Base-by-base conservation (phyloP, 2,113 vertebrate species). In the Prochilodus magdalenae region DNA sequence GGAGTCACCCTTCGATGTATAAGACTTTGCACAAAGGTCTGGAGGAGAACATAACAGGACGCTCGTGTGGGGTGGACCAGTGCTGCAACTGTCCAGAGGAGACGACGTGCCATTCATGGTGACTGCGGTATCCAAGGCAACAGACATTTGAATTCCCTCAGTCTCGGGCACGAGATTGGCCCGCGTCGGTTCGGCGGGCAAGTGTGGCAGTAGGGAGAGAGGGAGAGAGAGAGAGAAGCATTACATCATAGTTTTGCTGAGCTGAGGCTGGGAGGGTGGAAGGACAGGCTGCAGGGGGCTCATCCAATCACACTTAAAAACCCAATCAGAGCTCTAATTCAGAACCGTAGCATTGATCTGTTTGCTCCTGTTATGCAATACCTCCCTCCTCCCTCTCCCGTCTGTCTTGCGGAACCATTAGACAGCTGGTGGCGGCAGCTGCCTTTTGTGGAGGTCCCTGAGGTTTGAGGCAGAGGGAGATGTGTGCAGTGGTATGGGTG, bases 181-280 rank as follows among this genome's bases (percentile, higher is more conserved):
- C 76, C 70, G 77, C 86, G 53, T 72, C 75, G 55, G 78, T 83
- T 80, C 44, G 67, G 83, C 44, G 65, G 83, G 79, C 81, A 89
- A 73, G 81, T 79, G 85, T 84, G 87, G 80, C 87, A 84, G 85
- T 79, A 85, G 79, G 77, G 89, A 47, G 79, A 30, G 80, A 57
- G 84, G 47, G 24, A n/a, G 83, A 74, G 86, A 71, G 77, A 60
- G 75, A 29, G 70, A 62, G 30, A 85, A 84, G 90, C 30, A 93
- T 94, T 91, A 88, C 87, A 85, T 85, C 85, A 88, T 88, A 33
- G 78, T 70, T 82, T 76, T 60, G 63, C 73, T n/a, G 73, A 69
- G 33, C 79, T 74, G 73, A 29, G 51, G 24, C 33, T 70, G 65
- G 24, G 72, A 59, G 44, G 18, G 51, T 10, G 51, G 29, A 57